Conservation (phyloP, 2,888 invertebrate genomes). For the Macaria notata region DNA sequence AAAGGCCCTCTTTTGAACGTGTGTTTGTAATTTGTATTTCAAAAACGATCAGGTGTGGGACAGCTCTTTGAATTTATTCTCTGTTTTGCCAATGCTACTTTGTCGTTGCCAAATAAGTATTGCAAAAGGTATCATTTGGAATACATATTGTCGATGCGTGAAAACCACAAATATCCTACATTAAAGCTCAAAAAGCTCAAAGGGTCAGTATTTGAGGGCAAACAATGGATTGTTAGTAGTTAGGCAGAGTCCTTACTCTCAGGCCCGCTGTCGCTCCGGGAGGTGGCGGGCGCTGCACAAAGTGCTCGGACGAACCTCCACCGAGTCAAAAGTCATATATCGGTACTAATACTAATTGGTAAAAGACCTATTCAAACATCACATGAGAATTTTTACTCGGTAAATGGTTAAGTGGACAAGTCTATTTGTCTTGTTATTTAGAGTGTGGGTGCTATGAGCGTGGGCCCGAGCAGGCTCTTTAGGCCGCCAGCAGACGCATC, state of each 20-base stretch:
- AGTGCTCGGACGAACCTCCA: conserved; percentile 60
- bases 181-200: conserved; percentile 50
- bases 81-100: conserved; percentile 37
- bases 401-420: conserved; percentile 80
- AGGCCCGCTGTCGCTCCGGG: conserved; percentile 49
- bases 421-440: conserved; percentile 78
- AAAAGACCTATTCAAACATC: conserved; percentile 79
- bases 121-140: no score
- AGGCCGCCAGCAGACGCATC: conserved; percentile 52
- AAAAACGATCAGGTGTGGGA: conserved; percentile 35
- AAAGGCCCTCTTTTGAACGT: conserved; percentile 47
- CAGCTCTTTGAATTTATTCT: conserved; percentile 38
- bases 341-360: conserved; percentile 81
- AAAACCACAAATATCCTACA: conserved; percentile 42
- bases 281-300: conserved; percentile 57
- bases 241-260: conserved; percentile 56
- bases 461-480: conserved; percentile 61
- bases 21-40: conserved; percentile 43
- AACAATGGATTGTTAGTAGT: conserved; percentile 60
- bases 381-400: conserved; percentile 78
- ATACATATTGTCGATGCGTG: conserved; percentile 31
- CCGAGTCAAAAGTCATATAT: conserved; percentile 63
- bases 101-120: neutral
- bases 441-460: conserved; percentile 76
- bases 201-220: conserved; percentile 55